Base-by-base conservation (phyloP, 2,797 vertebrate genomes). In the Macropodus opercularis region DNA sequence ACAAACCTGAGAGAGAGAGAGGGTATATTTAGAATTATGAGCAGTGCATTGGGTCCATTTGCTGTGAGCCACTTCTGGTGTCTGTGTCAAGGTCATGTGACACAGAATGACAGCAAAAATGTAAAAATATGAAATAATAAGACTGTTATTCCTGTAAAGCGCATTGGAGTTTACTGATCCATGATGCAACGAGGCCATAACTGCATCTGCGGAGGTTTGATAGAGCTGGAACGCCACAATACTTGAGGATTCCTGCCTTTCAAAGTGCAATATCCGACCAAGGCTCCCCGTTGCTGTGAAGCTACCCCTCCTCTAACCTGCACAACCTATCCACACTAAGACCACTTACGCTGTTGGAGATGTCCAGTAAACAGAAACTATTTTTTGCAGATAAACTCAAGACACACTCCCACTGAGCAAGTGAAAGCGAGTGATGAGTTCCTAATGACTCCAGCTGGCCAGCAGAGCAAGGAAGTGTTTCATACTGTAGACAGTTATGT, bases 401-500 rank as follows among this genome's bases (percentile, higher is more conserved):
- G 6, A 56, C 32, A 39, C 54, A 40, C 17, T 27, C 62, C 46
- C 58, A 48, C 55, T 13, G 52, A 80, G 63, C 11, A 41, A 63
- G 57, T 49, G 66, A 67, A 77, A 68, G 62, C 59, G 36, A 53
- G 69, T 17, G 40, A 80, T 63, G 68, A 80, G 75, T 69, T 84
- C 69, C 56, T 85, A 79, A 87, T 83, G 77, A 86, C 59, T 85
- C 58, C 56, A 39, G 71, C 65, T 52, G 75, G 62, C 65, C 61
- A 56, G 69, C 69, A 43, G 79, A 78, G 70, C 72, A 71, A 66
- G 58, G 77, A 62, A 48, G 68, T 57, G 71, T 77, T 77, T 76
- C 77, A 69, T 56, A 57, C 70, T 34, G 59, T 51, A 56, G 76
- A 79, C 75, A 72, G 77, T 75, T 71, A 70, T 67, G 71, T 83